Conservation (phyloP, 2,113 vertebrate species). For the mouse (Mus musculus) region GRCm39 chrX:66627501-66628000, state of each 20-base stretch:
- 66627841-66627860: neutral
- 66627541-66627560: neutral
- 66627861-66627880: neutral
- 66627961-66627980: neutral
- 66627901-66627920: neutral
- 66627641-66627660: neutral
- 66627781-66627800: neutral
- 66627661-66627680: neutral
- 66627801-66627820: neutral
- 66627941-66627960: neutral
- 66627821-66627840: neutral
- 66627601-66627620: neutral
- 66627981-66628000: neutral
- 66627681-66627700: neutral
- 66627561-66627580: neutral
- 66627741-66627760: neutral
- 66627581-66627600: neutral
- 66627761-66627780: neutral
- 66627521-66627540: neutral
- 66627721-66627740: neutral
- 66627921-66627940: neutral
- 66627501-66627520: neutral
- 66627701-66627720: neutral
- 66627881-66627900: neutral
- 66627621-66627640: neutral